Evolutionary conservation across 2,113 vertebrate genomes (phyloP).

Genomic region (Brevimyrus niger): DNA sequence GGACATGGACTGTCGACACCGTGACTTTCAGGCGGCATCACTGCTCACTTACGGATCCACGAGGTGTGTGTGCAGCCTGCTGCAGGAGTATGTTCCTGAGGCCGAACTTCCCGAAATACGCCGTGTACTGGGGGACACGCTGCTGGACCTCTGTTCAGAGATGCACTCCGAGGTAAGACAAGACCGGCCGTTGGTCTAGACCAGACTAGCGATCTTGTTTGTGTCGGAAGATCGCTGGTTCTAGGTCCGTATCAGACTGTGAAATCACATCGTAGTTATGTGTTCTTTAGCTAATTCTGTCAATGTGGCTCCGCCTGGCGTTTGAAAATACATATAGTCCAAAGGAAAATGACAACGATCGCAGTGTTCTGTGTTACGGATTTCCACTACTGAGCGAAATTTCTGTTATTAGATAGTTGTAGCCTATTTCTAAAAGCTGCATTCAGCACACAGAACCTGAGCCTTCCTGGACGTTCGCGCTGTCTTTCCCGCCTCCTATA

Average conservation of each 20-base stretch:
- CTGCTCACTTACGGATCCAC: constrained; percentile 38
- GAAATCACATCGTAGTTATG: background rate
- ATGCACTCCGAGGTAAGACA: constrained; percentile 64
- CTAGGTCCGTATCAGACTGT: background rate
- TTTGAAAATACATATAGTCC: background rate
- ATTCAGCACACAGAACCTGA: background rate
- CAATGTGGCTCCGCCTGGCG: background rate
- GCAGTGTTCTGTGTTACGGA: background rate
- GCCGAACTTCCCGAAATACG: constrained; percentile 63
- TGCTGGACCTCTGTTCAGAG: constrained; percentile 67
- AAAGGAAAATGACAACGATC: background rate
- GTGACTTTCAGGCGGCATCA: constrained; percentile 9
- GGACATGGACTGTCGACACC: constrained; percentile 25
- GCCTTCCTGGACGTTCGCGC: background rate
- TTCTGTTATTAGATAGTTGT: background rate
- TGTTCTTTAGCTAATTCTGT: background rate
- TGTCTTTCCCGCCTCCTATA: too few species aligned
- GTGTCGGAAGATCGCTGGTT: background rate
- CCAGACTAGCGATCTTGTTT: background rate
- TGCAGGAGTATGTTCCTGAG: constrained; percentile 56
- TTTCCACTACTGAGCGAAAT: background rate
- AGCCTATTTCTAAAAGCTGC: background rate
- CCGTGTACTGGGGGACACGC: constrained; percentile 55
- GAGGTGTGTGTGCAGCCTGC: constrained; percentile 64
- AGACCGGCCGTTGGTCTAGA: constrained; percentile 13